Evolutionary conservation across 2,888 invertebrate species (phyloP).

Genomic region (Diogma glabrata): DNA sequence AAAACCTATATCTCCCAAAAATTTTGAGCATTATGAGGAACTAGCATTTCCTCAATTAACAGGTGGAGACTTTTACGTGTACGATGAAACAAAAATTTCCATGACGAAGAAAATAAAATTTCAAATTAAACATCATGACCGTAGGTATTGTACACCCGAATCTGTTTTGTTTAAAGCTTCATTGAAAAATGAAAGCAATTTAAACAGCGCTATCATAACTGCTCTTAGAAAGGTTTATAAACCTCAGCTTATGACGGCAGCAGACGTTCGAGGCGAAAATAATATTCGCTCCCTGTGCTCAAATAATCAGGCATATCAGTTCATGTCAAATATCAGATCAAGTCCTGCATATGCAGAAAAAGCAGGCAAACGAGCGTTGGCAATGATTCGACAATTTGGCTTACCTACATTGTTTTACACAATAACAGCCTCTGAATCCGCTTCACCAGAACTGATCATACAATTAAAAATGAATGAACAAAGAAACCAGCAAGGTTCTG

Average conservation of each 20-base stretch:
- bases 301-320: too few relatives aligned
- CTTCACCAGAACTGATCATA: too few relatives aligned
- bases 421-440: too few relatives aligned
- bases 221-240: neutral
- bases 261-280: too few relatives aligned
- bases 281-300: too few relatives aligned
- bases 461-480: too few relatives aligned
- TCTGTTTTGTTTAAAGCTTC: neutral
- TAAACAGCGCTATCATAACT: neutral
- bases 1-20: neutral
- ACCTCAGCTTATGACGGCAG: neutral
- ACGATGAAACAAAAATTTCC: neutral
- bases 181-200: neutral
- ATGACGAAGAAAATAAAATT: neutral
- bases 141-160: neutral
- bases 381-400: too few relatives aligned
- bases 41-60: neutral
- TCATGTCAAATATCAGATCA: too few relatives aligned
- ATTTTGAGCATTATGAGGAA: neutral
- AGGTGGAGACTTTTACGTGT: neutral
- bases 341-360: too few relatives aligned
- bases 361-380: too few relatives aligned
- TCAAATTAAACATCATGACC: neutral
- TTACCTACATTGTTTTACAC: too few relatives aligned
- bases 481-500: too few relatives aligned